These are phyloP conservation scores for Synodontis membranacea DNA, from an alignment of 2,113 vertebrate species.

Conservation along the genomic window DNA sequence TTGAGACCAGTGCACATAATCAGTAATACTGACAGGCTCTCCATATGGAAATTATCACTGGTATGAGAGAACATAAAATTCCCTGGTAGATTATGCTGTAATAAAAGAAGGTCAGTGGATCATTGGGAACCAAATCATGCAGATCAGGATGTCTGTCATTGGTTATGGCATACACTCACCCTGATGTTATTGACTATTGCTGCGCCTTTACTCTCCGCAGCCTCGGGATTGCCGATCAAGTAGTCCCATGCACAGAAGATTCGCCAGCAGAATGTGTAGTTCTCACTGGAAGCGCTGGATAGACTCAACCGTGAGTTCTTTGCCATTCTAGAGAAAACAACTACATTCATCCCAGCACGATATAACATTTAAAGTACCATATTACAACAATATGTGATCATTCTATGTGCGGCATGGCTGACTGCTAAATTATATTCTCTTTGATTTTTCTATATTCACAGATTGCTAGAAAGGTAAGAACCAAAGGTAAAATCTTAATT, in stretches of 20 bases:
- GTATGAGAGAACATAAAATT: constrained; percentile 33
- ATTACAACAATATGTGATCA: neutral
- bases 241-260: constrained; percentile 98
- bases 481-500: neutral
- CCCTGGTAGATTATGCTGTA: neutral
- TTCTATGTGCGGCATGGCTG: neutral
- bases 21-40: constrained; percentile 29
- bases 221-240: constrained; percentile 93
- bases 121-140: constrained; percentile 23
- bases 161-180: constrained; percentile 66
- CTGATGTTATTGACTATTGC: constrained; percentile 95
- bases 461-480: neutral
- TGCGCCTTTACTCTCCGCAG: constrained; percentile 94
- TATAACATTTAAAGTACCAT: neutral
- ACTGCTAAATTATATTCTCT: neutral
- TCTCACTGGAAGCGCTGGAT: constrained; percentile 90
- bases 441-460: neutral
- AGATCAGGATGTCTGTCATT: neutral
- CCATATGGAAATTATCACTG: constrained; percentile 48
- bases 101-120: constrained; percentile 33
- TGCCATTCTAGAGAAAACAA: constrained; percentile 82
- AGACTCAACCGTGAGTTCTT: constrained; percentile 95
- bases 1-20: neutral
- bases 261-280: constrained; percentile 96
- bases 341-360: neutral